These are phyloP conservation scores for Macropodus opercularis DNA, from an alignment of 2,797 vertebrate species.

Conservation along the genomic window DNA sequence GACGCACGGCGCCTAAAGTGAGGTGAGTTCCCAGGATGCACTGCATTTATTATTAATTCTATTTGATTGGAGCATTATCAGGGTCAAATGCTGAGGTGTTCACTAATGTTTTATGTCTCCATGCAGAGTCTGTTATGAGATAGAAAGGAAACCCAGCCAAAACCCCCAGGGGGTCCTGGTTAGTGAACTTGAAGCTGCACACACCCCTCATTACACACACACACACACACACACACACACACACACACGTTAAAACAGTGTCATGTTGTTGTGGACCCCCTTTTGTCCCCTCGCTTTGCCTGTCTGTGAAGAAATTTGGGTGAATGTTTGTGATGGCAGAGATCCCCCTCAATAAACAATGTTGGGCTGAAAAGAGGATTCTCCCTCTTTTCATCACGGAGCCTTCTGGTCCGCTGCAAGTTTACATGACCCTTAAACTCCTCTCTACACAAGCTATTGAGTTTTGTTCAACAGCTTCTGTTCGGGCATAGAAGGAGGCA, in stretches of 20 bases:
- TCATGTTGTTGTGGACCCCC: slow-evolving; percentile 56
- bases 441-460: slow-evolving; percentile 73
- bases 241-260: slow-evolving; percentile 43
- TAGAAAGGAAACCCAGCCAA: slow-evolving; percentile 53
- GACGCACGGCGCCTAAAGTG: background rate
- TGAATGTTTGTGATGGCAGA: slow-evolving; percentile 70
- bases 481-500: slow-evolving; percentile 71
- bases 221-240: slow-evolving; percentile 21
- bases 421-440: slow-evolving; percentile 84
- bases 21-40: background rate
- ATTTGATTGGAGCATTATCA: slow-evolving; percentile 4
- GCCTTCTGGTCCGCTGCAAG: slow-evolving; percentile 71
- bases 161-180: slow-evolving; percentile 57
- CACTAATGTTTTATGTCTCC: slow-evolving; percentile 45
- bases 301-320: slow-evolving; percentile 64
- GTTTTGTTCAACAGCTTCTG: slow-evolving; percentile 72
- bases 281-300: slow-evolving; percentile 60
- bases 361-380: slow-evolving; percentile 73
- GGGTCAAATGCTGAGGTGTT: slow-evolving; percentile 51
- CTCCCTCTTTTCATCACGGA: slow-evolving; percentile 72
- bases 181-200: slow-evolving; percentile 47
- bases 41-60: slow-evolving; percentile 10
- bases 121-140: slow-evolving; percentile 45
- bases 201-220: slow-evolving; percentile 58
- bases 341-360: slow-evolving; percentile 70